phyloP scores from a whole-genome alignment of 2,797 vertebrate genomes.

The Anableps anableps region DNA sequence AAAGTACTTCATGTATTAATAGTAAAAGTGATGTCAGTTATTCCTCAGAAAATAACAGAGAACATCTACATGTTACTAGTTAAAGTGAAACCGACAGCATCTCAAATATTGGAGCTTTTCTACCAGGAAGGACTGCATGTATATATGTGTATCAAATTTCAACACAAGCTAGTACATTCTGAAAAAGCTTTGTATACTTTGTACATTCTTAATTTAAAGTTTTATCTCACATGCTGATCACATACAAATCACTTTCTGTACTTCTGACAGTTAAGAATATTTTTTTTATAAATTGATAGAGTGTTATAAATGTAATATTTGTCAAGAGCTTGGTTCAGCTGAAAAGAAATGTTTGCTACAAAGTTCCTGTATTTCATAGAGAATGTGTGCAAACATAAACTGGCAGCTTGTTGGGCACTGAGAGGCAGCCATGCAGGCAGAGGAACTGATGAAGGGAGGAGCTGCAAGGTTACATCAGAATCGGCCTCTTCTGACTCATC shows the following conservation, averaged over 20 bases:
- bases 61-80: not conserved
- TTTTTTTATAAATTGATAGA: not conserved
- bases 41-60: not conserved
- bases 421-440: slow-evolving; percentile 30
- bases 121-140: accelerated
- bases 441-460: slow-evolving; percentile 38
- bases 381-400: not conserved
- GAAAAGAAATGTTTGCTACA: not conserved
- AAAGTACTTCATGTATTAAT: not conserved
- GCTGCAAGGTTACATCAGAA: slow-evolving; percentile 64
- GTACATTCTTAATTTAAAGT: not conserved
- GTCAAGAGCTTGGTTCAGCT: not conserved
- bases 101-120: not conserved
- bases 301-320: not conserved
- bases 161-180: not conserved
- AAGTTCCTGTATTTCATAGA: not conserved
- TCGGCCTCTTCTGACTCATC: slow-evolving; percentile 73
- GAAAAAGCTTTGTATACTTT: not conserved
- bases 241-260: not conserved
- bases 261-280: not conserved
- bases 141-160: not conserved
- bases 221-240: not conserved
- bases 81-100: slow-evolving; percentile 1
- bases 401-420: slow-evolving; percentile 23
- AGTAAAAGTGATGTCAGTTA: accelerated